phyloP scores from a whole-genome alignment of 2,888 invertebrate genomes.

The Nezara viridula region DNA sequence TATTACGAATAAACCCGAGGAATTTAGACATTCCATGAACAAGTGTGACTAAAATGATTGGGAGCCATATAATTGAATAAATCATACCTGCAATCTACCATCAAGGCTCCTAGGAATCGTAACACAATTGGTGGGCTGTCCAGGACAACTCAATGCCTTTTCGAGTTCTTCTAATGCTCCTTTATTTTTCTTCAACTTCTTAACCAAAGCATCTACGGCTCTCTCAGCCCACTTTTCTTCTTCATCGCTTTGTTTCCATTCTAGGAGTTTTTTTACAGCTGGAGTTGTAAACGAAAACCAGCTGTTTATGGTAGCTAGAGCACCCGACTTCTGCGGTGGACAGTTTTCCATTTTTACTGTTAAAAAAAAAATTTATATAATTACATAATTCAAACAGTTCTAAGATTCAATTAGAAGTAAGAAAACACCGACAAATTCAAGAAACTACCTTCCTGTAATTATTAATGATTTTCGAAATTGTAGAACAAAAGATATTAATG shows the following conservation, averaged over 20 bases:
- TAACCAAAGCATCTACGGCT: conserved; percentile 96
- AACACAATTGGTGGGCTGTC: conserved; percentile 96
- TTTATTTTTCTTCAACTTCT: conserved; percentile 95
- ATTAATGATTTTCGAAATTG: not conserved
- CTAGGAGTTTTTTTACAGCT: conserved; percentile 93
- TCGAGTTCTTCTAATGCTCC: conserved; percentile 95
- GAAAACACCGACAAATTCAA: not conserved
- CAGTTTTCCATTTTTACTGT: conserved; percentile 68
- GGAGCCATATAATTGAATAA: conserved; percentile 72
- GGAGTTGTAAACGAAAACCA: conserved; percentile 96
- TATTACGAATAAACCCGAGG: too few relatives aligned
- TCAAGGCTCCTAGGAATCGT: conserved; percentile 97
- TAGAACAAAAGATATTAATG: not conserved
- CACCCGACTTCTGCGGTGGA: conserved; percentile 83
- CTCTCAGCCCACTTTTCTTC: conserved; percentile 99
- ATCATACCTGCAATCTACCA: conserved; percentile 89
- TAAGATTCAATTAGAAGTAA: not conserved
- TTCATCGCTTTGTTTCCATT: conserved; percentile 98
- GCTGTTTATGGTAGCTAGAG: conserved; percentile 93
- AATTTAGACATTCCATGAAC: too few relatives aligned
- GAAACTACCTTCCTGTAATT: not conserved
- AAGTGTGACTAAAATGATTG: conserved; percentile 71
- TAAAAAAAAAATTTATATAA: not conserved
- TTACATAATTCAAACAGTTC: not conserved
- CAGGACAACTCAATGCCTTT: conserved; percentile 92